A percentile compares a stretch with the other conserved stretches of the same genome.
Evolutionary conservation across 1,140 invertebrate species (phyloP).

Genomic region (Dolichoris vasculosae): DNA sequence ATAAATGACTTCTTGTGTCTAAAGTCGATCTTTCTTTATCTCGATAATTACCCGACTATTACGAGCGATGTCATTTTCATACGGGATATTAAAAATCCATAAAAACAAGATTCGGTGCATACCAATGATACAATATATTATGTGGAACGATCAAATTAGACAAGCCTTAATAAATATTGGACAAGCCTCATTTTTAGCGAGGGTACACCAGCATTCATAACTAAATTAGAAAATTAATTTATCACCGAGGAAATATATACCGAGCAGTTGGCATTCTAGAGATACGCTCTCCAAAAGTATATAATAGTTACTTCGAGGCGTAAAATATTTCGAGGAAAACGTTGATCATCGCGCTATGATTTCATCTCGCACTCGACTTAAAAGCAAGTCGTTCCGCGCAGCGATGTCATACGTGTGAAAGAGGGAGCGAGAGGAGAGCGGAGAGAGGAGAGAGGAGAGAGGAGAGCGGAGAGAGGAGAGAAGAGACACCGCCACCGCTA

Average conservation of each 20-base stretch:
- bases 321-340: slow-evolving; percentile 8
- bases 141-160: neutral
- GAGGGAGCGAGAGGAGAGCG: no score
- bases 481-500: neutral
- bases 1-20: neutral
- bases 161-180: neutral
- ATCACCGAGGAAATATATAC: neutral
- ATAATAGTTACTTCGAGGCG: neutral
- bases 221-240: slow-evolving; percentile 18
- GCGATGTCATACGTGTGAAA: neutral
- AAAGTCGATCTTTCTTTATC: neutral
- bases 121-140: neutral
- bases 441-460: neutral
- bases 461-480: neutral
- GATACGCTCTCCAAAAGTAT: neutral
- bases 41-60: neutral
- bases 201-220: neutral
- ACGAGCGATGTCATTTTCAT: neutral
- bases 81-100: neutral
- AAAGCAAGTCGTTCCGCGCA: neutral
- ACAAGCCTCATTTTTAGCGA: neutral
- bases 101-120: neutral
- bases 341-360: neutral
- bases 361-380: neutral
- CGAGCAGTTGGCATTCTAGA: neutral